Base-by-base conservation (phyloP, 2,888 invertebrate species). In the Drosophila algonquin region DNA sequence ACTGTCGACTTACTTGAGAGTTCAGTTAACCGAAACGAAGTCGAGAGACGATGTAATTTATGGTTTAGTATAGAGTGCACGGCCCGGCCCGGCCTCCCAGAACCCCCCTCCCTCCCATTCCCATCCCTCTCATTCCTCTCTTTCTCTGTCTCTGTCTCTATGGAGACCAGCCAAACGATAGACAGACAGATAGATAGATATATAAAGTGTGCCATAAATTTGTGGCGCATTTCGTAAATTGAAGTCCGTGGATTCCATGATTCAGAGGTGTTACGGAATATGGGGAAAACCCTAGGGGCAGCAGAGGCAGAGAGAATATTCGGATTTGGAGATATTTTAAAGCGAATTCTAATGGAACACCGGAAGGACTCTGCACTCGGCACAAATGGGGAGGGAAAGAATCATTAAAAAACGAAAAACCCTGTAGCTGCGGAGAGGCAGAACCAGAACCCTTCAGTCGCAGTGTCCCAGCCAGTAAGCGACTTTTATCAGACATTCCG, bases 21-120 rank as follows among this genome's bases (percentile, higher is more conserved):
- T 81, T 84, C 87, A 83, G 84, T 84, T 87, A 84, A 87, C 79
- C 84, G 83, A 77, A 81, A 77, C 83, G 69, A 76, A 55, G 54
- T 55, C 44, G 40, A 48, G 50, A 46, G 64, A 53, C 62, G 74
- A 58, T 63, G 71, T 86, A 78, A 82, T 82, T 82, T 86, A 82
- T 82, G 86, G 83, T 59, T 57, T 73, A 75, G 64, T 65, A 75
- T 81, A 79, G 51, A 81, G 84, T 81, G 72, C 83, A 74, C 77
- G 64, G 40, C 14, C 40, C n/a, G 0, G 3, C 32, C 10, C 32
- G n/a, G n/a, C n/a, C n/a, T n/a, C 32, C 32, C 32, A 32, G 9
- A 32, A 27, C 7, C 27, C 7, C 1, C 1, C 27, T 1, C 1
- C 8, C 3, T 3, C 32, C 32, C 3, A 9, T 10, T 1, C 32